Conservation (phyloP, 2,113 vertebrate genomes). For the Tapirus terrestris region DNA sequence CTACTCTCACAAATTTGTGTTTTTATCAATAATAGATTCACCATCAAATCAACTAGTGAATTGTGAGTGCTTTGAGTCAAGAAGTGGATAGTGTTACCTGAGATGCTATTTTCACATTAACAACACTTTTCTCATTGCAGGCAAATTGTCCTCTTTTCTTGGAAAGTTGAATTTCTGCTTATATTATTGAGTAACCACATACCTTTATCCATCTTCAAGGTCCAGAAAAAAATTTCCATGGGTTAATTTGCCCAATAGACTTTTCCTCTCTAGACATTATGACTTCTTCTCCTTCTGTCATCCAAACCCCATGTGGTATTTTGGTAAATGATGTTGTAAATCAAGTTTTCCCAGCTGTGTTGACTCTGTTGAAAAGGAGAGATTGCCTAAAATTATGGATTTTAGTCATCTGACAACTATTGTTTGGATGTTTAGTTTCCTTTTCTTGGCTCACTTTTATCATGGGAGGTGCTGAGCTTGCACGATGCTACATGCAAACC, state of each 20-base stretch:
- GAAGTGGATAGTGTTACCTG: not conserved
- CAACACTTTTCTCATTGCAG: not conserved
- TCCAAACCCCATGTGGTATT: constrained; percentile 61
- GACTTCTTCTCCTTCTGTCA: constrained; percentile 2
- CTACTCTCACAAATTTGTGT: not conserved
- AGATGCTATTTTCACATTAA: not conserved
- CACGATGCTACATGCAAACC: not conserved
- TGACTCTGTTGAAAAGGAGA: constrained; percentile 79
- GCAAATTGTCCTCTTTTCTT: not conserved
- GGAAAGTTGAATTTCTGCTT: not conserved
- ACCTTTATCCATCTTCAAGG: not conserved
- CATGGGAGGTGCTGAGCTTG: not conserved
- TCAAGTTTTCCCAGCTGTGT: constrained; percentile 79
- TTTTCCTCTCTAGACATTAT: not conserved
- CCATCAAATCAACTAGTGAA: not conserved
- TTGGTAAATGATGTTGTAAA: constrained; percentile 75
- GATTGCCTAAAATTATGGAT: constrained; percentile 60
- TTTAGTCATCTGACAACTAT: constrained; percentile 53
- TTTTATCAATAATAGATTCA: not conserved
- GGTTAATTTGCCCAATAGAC: not conserved
- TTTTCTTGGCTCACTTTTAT: not conserved
- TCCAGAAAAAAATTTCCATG: not conserved
- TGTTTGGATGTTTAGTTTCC: constrained; percentile 43
- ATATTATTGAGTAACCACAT: not conserved
- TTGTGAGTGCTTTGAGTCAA: not conserved